Evolutionary conservation across 2,113 vertebrate genomes (phyloP).

Genomic region (Theropithecus gelada): DNA sequence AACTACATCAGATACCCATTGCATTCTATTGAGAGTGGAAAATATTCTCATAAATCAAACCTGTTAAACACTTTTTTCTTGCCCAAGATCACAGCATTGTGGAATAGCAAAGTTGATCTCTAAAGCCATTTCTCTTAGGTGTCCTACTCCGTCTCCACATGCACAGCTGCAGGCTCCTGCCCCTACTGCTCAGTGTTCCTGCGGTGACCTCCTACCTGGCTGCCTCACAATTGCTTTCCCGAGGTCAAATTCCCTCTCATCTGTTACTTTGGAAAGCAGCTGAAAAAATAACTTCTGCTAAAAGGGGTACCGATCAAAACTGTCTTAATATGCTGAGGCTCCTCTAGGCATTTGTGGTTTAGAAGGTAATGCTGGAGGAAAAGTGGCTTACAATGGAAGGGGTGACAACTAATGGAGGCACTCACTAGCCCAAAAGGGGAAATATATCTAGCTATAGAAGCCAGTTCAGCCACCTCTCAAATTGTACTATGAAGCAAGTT

Average conservation of each 20-base stretch:
- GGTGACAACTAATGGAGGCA: neutral
- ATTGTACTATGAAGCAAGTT: neutral
- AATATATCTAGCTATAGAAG: neutral
- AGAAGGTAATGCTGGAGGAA: neutral
- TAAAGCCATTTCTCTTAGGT: neutral
- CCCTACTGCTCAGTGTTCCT: neutral
- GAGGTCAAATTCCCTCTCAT: neutral
- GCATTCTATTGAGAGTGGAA: neutral
- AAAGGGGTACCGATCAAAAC: neutral
- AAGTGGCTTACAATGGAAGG: neutral
- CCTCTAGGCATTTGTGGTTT: neutral
- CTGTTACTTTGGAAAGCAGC: neutral
- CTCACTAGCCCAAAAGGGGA: neutral
- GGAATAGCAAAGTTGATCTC: neutral
- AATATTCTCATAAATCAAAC: constrained; percentile 13
- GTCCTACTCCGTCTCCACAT: neutral
- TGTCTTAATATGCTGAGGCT: neutral
- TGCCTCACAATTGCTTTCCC: neutral
- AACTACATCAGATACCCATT: neutral
- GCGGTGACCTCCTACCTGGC: neutral
- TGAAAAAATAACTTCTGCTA: neutral
- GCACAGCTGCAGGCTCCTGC: accelerated
- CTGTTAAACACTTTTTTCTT: neutral
- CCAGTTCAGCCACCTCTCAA: neutral
- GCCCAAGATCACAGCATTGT: neutral